Conservation (phyloP, 2,113 vertebrate species). For the Notiomystis cincta region DNA sequence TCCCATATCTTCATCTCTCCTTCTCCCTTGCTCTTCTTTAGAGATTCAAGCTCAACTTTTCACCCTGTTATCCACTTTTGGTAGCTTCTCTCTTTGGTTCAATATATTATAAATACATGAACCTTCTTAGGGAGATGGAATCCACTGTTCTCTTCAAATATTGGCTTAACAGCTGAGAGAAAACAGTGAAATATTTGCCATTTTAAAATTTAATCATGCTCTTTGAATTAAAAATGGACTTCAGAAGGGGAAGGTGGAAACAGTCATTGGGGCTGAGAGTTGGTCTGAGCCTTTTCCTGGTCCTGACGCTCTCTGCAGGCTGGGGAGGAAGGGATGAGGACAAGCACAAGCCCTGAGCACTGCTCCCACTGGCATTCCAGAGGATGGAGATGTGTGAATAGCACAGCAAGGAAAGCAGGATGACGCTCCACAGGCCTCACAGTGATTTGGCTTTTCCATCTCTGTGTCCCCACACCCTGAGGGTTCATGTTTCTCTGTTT, state of each 20-base stretch:
- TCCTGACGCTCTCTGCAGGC: not conserved
- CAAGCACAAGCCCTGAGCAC: accelerated
- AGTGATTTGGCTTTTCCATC: not conserved
- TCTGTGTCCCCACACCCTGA: not conserved
- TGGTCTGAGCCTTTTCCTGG: not conserved
- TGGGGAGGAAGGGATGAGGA: not conserved
- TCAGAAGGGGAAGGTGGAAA: not conserved
- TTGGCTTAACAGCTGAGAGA: not conserved
- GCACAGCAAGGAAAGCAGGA: not conserved
- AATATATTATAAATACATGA: constrained; percentile 18
- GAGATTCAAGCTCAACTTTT: not conserved
- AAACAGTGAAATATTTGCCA: not conserved
- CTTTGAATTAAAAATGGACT: not conserved
- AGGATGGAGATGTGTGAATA: not conserved
- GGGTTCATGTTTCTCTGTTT: not conserved
- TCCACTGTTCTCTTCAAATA: constrained; percentile 4
- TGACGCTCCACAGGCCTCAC: not conserved
- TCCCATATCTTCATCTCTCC: not conserved
- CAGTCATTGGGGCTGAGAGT: not conserved
- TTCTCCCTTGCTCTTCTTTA: not conserved
- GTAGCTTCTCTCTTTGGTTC: not conserved
- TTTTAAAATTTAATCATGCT: not conserved
- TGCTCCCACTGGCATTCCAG: not conserved
- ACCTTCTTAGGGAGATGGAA: not conserved
- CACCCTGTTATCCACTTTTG: not conserved